Conservation (phyloP, 1,140 invertebrate genomes). For the Pachyrhynchus sulphureomaculatus region DNA sequence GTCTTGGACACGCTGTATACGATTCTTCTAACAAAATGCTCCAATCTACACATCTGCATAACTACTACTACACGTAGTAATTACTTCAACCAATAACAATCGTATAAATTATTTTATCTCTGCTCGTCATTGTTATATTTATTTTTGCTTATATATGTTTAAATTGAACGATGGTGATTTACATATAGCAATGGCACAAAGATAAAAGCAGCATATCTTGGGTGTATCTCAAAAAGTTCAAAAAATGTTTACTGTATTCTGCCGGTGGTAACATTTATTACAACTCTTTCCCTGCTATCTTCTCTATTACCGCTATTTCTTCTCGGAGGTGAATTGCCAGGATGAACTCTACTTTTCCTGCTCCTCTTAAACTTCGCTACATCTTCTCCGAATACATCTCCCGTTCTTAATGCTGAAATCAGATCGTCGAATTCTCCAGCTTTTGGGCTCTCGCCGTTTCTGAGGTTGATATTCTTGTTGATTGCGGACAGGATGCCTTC, state of each 20-base stretch:
- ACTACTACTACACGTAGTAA: no score
- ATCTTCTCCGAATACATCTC: conserved; percentile 96
- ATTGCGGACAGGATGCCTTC: conserved; percentile 61
- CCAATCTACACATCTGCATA: no score
- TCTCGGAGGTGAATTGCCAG: conserved; percentile 62
- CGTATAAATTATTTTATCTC: no score
- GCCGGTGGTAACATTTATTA: conserved; percentile 42
- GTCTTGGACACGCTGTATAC: no score
- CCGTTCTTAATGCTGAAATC: conserved; percentile 92
- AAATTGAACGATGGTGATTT: no score
- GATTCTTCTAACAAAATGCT: no score
- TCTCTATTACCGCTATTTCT: conserved; percentile 64
- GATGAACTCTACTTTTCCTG: conserved; percentile 63
- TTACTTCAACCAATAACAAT: no score
- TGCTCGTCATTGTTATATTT: no score
- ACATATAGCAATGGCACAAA: no score
- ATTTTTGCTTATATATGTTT: no score
- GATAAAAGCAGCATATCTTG: no score
- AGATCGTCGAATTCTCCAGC: conserved; percentile 96
- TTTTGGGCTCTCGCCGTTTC: conserved; percentile 53
- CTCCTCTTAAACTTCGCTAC: conserved; percentile 89
- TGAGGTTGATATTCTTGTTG: conserved; percentile 52
- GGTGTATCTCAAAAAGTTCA: no score
- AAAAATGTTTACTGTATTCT: conserved; percentile 44
- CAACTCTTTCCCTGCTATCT: conserved; percentile 67